These are phyloP conservation scores for Myoxocephalus aenaeus DNA, from an alignment of 2,797 vertebrate species.

Conservation along the genomic window DNA sequence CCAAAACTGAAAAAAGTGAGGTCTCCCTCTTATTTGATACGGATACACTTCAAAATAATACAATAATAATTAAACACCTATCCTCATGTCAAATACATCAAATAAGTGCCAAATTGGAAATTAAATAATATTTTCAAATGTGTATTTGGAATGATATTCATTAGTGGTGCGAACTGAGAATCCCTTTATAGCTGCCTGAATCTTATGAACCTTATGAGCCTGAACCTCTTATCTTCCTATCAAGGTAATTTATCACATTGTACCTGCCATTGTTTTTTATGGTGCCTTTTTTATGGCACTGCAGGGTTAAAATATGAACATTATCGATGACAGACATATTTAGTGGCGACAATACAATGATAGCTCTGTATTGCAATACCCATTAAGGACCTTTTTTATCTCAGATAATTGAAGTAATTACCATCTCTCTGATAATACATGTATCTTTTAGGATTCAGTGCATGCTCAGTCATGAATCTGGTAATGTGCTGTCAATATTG, in stretches of 20 bases:
- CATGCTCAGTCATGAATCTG: slow-evolving; percentile 54
- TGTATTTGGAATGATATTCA: background rate
- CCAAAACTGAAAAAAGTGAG: background rate
- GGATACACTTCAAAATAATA: background rate
- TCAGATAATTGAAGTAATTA: slow-evolving; percentile 55
- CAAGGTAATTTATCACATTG: slow-evolving; percentile 23
- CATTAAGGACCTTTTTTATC: slow-evolving; percentile 64
- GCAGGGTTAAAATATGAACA: slow-evolving; percentile 18
- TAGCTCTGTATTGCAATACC: slow-evolving; percentile 27
- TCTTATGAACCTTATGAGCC: background rate
- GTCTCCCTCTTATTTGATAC: background rate
- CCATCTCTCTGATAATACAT: slow-evolving; percentile 52
- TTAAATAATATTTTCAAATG: background rate
- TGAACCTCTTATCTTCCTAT: slow-evolving; percentile 15
- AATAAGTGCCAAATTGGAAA: background rate
- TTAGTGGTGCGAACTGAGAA: background rate
- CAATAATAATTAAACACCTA: background rate
- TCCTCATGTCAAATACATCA: background rate
- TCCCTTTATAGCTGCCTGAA: slow-evolving; percentile 13
- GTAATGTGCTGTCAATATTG: slow-evolving; percentile 55
- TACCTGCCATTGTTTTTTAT: slow-evolving; percentile 14
- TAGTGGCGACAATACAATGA: slow-evolving; percentile 55
- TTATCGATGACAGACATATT: slow-evolving; percentile 50
- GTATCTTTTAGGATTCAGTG: slow-evolving; percentile 53
- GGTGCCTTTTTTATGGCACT: slow-evolving; percentile 29